Base-by-base conservation (phyloP, 2,797 vertebrate genomes). In the Enteromius unitaeniatus region DNA sequence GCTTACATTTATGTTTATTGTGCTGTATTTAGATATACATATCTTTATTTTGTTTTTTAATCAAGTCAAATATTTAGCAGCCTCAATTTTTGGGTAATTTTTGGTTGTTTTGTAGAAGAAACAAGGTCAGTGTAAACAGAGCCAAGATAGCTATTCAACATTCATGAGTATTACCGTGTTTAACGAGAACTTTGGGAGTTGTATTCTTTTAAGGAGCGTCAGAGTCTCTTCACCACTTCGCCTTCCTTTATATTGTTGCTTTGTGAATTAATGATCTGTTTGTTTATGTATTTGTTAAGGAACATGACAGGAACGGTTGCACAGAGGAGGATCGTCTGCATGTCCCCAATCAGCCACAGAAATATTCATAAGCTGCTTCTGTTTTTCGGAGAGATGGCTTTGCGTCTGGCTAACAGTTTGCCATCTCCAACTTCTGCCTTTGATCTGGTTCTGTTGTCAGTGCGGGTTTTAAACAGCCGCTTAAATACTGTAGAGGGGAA, bases 351-450 rank as follows among this genome's bases (percentile, higher is more conserved):
- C 90, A 86, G 83, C 87, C 86, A 79, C 62, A 92, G 91, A 93
- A 94, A 94, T 94, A 95, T 94, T 93, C 87, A 94, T 93, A 86
- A 91, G 88, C 83, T 87, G 85, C 83, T 86, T 89, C 89, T 90
- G 86, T 83, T 28, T n/a, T 81, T 85, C 64, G 42, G 85, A 90
- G 89, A 90, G 84, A 83, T 81, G 85, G 58, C 80, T 86, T 91
- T 92, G 89, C 91, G 86, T 89, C 88, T 88, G 86, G 69, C 88
- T 79, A 86, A 88, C 87, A 89, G 91, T 82, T 91, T 89, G 79
- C 85, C 87, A 86, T 90, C 86, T 90, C 78, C 81, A 37, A 51
- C 67, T 82, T 42, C 14, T 79, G 73, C 87, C 70, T 91, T 89
- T 89, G 90, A 90, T 90, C 77, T 87, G 88, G 79, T 86, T 86